Evolutionary conservation across 2,888 invertebrate genomes (phyloP), one percentile per base, ranked within the genome.

Genomic region (Helicoverpa assulta): DNA sequence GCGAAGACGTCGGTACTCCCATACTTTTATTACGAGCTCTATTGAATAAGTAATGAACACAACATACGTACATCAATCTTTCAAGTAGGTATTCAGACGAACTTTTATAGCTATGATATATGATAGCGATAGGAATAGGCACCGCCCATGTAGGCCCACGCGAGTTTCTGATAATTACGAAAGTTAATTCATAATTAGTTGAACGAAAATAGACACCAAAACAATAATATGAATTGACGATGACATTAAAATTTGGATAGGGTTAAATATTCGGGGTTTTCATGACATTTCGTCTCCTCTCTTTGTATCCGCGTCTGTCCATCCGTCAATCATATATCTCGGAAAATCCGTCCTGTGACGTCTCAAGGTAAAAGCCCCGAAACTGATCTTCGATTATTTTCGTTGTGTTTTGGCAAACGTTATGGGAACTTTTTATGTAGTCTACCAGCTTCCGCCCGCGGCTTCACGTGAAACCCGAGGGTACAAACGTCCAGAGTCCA

Each of bases 11-110:
- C 37, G 14, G 12, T 29, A 60, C 56, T 75, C 57, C 18, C 55
- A 69, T 65, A 61, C 68, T 63, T 66, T 54, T 78, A 75, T 79
- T 43, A 75, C 26, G 56, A 64, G 59, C 43, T 14, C 56, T 51
- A 61, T 66, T 68, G 59, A 79, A 69, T 75, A 69, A 69, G 29
- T 59, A 55, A 74, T 52, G 54, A 65, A 63, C 50, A 74, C 43
- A 65, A 63, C 69, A 59, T 67, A 63, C 56, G 51, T 60, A 52
- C 53, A 57, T 64, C 16, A 56, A 62, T 69, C 47, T 69, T 71
- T 43, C 66, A 63, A 52, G 62, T 12, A 60, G 58, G 40, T 47
- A 59, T 66, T 47, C 54, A 62, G 59, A 51, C 62, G 75, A 43
- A 55, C 67, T 79, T 75, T 78, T 59, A 47, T 43, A 12, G 59